These are phyloP conservation scores for Chionis minor DNA, from an alignment of 2,113 vertebrate species.

Conservation along the genomic window DNA sequence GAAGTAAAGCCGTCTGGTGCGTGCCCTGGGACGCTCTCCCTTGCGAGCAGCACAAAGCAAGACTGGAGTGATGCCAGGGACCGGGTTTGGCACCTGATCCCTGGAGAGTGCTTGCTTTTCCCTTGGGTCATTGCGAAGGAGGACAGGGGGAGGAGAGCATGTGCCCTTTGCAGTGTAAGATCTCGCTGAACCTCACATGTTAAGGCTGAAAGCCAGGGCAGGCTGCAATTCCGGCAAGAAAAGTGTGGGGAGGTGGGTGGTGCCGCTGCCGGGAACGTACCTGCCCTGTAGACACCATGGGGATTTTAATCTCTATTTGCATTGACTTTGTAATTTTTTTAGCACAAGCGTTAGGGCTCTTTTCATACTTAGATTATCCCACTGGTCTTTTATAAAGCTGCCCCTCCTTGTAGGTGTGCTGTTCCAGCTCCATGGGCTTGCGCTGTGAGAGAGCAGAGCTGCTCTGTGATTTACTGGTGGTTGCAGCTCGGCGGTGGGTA, in stretches of 20 bases:
- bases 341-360: not conserved
- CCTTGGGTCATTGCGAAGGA: fast-evolving
- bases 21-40: fast-evolving
- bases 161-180: not conserved
- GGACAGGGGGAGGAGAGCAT: not conserved
- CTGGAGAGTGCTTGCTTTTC: not conserved
- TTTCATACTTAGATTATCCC: not conserved
- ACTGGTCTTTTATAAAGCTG: not conserved
- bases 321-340: not conserved
- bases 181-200: fast-evolving
- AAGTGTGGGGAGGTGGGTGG: not conserved
- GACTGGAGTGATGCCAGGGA: not conserved
- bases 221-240: not conserved
- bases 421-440: not conserved
- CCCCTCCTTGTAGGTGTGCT: not conserved
- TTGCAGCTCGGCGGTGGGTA: not conserved
- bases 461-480: not conserved
- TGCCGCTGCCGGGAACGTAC: not conserved
- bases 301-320: not conserved
- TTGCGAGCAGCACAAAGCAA: not conserved
- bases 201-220: not conserved
- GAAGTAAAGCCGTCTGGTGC: not conserved
- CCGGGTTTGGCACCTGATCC: not conserved
- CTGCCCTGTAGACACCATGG: not conserved
- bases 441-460: not conserved